Evolutionary conservation across 2,888 invertebrate genomes (phyloP), one percentile per base, ranked within the genome.

Genomic region (Acrobasis repandana): DNA sequence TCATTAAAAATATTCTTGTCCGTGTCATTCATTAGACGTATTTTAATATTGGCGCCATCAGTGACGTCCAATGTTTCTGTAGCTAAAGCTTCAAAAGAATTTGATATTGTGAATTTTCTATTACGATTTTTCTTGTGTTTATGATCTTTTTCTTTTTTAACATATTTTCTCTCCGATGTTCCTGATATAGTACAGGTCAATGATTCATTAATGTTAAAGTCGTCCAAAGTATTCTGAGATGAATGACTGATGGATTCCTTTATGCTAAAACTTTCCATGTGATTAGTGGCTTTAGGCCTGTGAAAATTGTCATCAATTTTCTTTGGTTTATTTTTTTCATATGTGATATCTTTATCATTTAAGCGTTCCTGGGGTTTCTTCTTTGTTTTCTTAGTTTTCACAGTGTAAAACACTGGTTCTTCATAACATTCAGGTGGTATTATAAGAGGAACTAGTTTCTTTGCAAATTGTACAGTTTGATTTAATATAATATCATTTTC

Each of bases 21-120:
- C 64, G 74, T 76, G 14, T 86, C 85, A 59, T 86, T 86, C 89
- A 90, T 91, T 33, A 91, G 75, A 67, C 88, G 85, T 67, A 90
- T 79, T 83, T 90, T 90, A 62, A 90, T 85, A 66, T 78, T 83
- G 11, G 76, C 73, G 14, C 85, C 81, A 15, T 76, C 80, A 48
- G 68, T 61, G 16, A 70, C 62, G 20, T 79, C 72, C 47, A 74
- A 72, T n/a, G 78, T 67, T 71, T 88, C 86, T 1, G 82, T 80
- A 1, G 88, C 87, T 20, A 90, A 64, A 34, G 85, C 88, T 72
- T 89, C 86, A 61, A 90, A 84, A 9, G 88, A 87, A 65, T 87
- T 85, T 0, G 89, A 88, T 56, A 83, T 65, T 20, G 73, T 61
- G 38, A 83, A 62, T 57, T 82, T 84, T 62, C 70, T 71, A 16